Evolutionary conservation across 2,888 invertebrate species (phyloP).

Genomic region (Hylaea fasciaria): DNA sequence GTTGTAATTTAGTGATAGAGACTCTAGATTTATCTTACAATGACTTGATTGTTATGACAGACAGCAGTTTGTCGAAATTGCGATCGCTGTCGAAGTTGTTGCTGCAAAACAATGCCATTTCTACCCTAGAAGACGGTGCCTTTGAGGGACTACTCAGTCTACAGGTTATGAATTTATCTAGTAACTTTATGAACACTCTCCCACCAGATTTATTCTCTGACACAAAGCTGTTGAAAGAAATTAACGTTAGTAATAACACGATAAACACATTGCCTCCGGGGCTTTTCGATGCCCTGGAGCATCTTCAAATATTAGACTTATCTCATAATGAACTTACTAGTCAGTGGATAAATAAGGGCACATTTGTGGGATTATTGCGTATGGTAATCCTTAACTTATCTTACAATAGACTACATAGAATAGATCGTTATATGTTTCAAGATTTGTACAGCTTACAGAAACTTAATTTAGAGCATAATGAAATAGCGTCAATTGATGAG

Average conservation of each 20-base stretch:
- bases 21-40: constrained; percentile 90
- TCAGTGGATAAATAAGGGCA: constrained; percentile 90
- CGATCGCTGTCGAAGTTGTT: constrained; percentile 88
- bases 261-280: constrained; percentile 90
- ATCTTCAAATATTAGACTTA: constrained; percentile 89
- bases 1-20: constrained; percentile 89
- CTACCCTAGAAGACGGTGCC: constrained; percentile 89
- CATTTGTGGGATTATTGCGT: constrained; percentile 89
- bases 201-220: constrained; percentile 90
- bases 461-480: constrained; percentile 89
- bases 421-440: constrained; percentile 89
- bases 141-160: constrained; percentile 88
- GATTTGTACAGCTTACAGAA: constrained; percentile 91
- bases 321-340: constrained; percentile 89
- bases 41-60: constrained; percentile 88
- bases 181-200: constrained; percentile 90
- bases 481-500: constrained; percentile 87
- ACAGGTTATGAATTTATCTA: constrained; percentile 90
- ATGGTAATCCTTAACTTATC: constrained; percentile 91
- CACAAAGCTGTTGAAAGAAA: constrained; percentile 87
- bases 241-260: constrained; percentile 91
- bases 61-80: constrained; percentile 88
- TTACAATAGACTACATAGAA: constrained; percentile 87
- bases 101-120: constrained; percentile 91
- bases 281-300: constrained; percentile 88